Base-by-base conservation (phyloP, 1,140 invertebrate species). In the Andrena cerasifolii region DNA sequence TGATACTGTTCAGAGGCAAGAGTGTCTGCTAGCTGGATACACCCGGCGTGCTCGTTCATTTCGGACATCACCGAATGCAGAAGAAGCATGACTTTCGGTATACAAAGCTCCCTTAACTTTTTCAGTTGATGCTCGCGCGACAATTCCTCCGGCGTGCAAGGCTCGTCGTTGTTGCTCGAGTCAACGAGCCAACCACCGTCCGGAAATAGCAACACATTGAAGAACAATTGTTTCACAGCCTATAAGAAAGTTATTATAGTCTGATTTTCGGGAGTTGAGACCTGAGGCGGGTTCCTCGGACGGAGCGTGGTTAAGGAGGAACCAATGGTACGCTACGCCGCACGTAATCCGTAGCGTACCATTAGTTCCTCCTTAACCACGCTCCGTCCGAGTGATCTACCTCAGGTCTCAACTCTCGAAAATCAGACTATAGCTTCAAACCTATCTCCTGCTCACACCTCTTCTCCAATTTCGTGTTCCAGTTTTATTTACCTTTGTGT, bases 171-270 rank as follows among this genome's bases (percentile, higher is more conserved):
- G 2, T 90, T 90, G 74, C 93, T 93, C 7, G 94, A 93, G 90
- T 98, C 97, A 28, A 95, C 94, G 70, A 99, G 93, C 98, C 98
- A 99, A 36, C 97, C 97, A 53, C 96, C 96, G 82, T 97, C 96
- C 49, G 97, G 96, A 88, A 99, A 99, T 2, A 98, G 88, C 31
- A 99, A 89, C 8, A 99, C 96, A 92, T 98, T 98, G 91, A 97
- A 98, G 1, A 99, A 93, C 36, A 96, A 93, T 59, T 96, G 95
- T 83, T 96, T 96, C 0, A 97, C 96, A 77, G 93, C 94, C 96
- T 95, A 80, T 70, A 89, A 89, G 51, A 79, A n/a, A 7, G 72
- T 56, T 16, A 59, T n/a, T 24, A 1, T 49, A n/a, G n/a, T n/a
- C n/a, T n/a, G n/a, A n/a, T n/a, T n/a, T n/a, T n/a, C n/a, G n/a